Conservation (phyloP, 2,888 invertebrate genomes). For the Dinocampus coccinellae region DNA sequence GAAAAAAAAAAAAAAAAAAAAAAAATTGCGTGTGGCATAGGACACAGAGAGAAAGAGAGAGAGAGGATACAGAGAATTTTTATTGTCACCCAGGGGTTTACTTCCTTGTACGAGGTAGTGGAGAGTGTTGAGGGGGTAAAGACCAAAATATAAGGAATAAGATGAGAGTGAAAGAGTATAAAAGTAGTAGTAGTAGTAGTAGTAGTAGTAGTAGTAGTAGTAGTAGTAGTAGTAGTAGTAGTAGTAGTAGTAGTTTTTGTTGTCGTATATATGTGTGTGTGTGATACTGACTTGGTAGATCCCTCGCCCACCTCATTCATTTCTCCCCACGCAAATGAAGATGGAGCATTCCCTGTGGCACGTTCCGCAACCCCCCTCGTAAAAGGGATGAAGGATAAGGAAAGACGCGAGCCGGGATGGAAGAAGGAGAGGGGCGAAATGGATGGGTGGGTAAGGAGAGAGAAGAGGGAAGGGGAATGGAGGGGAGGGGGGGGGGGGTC, state of each 20-base stretch:
- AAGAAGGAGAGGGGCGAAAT: no score
- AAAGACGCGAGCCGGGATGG: no score
- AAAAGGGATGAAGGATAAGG: no score
- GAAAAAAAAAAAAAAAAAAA: constrained; percentile 25
- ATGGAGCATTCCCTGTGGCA: constrained; percentile 51
- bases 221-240: no score
- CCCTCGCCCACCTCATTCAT: constrained; percentile 24
- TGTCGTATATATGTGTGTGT: background rate
- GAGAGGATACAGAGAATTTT: constrained; percentile 47
- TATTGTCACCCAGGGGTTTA: constrained; percentile 65
- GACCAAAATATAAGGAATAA: background rate
- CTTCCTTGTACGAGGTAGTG: constrained; percentile 41
- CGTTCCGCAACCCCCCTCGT: constrained; percentile 32
- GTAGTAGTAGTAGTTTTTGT: no score
- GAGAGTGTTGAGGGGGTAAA: no score
- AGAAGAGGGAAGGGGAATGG: no score
- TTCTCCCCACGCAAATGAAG: constrained; percentile 59
- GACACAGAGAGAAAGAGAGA: constrained; percentile 55
- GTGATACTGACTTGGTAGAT: background rate
- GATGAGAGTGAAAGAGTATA: background rate
- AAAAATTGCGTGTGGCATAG: constrained; percentile 51
- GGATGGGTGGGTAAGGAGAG: no score
- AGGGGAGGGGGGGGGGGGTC: no score
- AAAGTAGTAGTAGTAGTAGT: no score
- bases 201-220: no score